Conservation (phyloP, 2,797 vertebrate species). For the Sebastes matsubarae region DNA sequence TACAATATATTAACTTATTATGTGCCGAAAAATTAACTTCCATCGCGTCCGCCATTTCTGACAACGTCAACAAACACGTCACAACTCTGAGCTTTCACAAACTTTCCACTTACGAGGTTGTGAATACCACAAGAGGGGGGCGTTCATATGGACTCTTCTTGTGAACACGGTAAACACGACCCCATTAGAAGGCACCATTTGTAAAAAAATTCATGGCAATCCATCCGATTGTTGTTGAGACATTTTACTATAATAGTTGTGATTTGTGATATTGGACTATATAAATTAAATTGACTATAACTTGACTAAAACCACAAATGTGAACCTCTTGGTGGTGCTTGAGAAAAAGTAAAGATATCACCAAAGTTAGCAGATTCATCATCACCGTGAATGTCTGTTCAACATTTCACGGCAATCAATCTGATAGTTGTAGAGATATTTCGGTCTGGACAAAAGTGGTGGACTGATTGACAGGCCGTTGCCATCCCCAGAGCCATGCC, state of each 20-base stretch:
- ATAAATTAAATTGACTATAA: not conserved
- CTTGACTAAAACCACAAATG: not conserved
- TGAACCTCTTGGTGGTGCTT: too few species aligned
- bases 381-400: not conserved
- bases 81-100: too few species aligned
- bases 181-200: too few species aligned
- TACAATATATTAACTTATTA: too few species aligned
- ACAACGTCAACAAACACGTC: too few species aligned
- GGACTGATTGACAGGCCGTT: too few species aligned
- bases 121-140: too few species aligned
- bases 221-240: not conserved
- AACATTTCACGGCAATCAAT: not conserved
- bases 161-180: too few species aligned
- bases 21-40: accelerated
- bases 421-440: not conserved
- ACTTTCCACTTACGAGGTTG: too few species aligned
- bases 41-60: too few species aligned
- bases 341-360: too few species aligned
- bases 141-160: too few species aligned
- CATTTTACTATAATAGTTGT: not conserved
- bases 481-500: not conserved
- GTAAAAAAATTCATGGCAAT: not conserved
- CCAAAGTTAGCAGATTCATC: not conserved
- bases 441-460: not conserved
- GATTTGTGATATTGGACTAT: not conserved